Evolutionary conservation across 2,797 vertebrate genomes (phyloP).

Genomic region (Decapterus maruadsi): DNA sequence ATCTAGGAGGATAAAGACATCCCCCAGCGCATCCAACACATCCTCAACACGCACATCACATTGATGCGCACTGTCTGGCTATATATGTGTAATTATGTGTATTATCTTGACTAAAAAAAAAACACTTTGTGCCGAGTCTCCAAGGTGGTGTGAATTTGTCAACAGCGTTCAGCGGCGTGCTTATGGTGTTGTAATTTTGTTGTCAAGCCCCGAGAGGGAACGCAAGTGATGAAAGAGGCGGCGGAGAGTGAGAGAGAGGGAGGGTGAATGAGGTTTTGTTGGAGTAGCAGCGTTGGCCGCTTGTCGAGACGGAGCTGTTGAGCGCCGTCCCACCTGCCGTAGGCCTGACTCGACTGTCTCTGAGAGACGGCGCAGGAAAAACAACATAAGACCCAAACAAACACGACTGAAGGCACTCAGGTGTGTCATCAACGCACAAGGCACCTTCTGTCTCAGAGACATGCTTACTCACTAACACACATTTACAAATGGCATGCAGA

Average conservation of each 20-base stretch:
- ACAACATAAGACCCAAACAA: slow-evolving; percentile 73
- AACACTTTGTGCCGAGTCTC: slow-evolving; percentile 44
- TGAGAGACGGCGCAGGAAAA: slow-evolving; percentile 56
- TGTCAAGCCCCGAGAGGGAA: slow-evolving; percentile 48
- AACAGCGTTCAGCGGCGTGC: slow-evolving; percentile 38
- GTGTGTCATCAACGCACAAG: slow-evolving; percentile 77
- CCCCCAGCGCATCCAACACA: slow-evolving; percentile 12
- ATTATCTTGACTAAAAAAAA: slow-evolving; percentile 32
- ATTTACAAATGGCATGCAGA: slow-evolving; percentile 53
- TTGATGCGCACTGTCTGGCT: slow-evolving; percentile 30
- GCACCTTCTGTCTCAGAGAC: slow-evolving; percentile 79
- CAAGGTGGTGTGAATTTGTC: slow-evolving; percentile 51
- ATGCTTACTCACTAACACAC: slow-evolving; percentile 63
- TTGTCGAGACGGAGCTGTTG: slow-evolving; percentile 64
- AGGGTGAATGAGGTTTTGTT: slow-evolving; percentile 49
- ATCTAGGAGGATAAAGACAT: slow-evolving; percentile 29
- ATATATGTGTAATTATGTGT: slow-evolving; percentile 43
- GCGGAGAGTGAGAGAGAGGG: too few relatives aligned
- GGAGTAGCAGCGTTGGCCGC: slow-evolving; percentile 21
- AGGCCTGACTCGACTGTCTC: slow-evolving; percentile 62
- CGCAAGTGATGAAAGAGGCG: slow-evolving; percentile 24
- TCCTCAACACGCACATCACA: slow-evolving; percentile 5
- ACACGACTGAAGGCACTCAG: slow-evolving; percentile 78
- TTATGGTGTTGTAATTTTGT: slow-evolving; percentile 59
- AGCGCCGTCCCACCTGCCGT: slow-evolving; percentile 67